These are phyloP conservation scores for Calosoma granatense DNA, from an alignment of 1,140 invertebrate genomes.

Conservation along the genomic window DNA sequence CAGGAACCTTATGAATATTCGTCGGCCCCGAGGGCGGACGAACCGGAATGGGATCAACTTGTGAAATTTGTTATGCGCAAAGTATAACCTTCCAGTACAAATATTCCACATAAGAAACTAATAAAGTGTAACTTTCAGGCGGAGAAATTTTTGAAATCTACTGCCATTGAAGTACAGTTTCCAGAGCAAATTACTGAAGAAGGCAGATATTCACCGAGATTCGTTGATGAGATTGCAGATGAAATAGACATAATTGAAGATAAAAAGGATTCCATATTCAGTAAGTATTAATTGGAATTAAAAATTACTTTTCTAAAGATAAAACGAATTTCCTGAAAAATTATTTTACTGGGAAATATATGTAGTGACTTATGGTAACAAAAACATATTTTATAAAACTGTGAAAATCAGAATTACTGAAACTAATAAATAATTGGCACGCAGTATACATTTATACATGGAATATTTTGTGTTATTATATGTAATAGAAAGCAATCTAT, in stretches of 20 bases:
- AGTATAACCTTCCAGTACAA: conserved; percentile 37
- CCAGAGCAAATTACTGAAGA: conserved; percentile 57
- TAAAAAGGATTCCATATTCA: conserved; percentile 64
- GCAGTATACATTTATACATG: too few relatives aligned
- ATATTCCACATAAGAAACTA: not conserved
- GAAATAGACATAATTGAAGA: conserved; percentile 71
- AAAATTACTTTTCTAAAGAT: too few relatives aligned
- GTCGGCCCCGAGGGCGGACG: conserved; percentile 51
- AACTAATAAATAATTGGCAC: too few relatives aligned
- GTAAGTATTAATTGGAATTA: conserved; percentile 48
- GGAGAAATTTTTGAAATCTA: conserved; percentile 59
- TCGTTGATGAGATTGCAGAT: conserved; percentile 70
- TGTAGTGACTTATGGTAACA: too few relatives aligned
- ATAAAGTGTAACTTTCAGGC: conserved; percentile 33
- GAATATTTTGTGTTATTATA: too few relatives aligned
- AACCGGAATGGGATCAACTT: conserved; percentile 67
- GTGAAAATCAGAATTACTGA: too few relatives aligned
- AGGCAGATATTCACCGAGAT: conserved; percentile 61
- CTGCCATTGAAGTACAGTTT: conserved; percentile 59
- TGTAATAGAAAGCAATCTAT: too few relatives aligned
- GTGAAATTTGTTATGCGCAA: conserved; percentile 62
- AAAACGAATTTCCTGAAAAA: too few relatives aligned
- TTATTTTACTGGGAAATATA: too few relatives aligned
- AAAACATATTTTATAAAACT: too few relatives aligned
- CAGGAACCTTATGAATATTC: conserved; percentile 58